Base-by-base conservation (phyloP, 2,888 invertebrate species). In the Drosophila hamatofila region DNA sequence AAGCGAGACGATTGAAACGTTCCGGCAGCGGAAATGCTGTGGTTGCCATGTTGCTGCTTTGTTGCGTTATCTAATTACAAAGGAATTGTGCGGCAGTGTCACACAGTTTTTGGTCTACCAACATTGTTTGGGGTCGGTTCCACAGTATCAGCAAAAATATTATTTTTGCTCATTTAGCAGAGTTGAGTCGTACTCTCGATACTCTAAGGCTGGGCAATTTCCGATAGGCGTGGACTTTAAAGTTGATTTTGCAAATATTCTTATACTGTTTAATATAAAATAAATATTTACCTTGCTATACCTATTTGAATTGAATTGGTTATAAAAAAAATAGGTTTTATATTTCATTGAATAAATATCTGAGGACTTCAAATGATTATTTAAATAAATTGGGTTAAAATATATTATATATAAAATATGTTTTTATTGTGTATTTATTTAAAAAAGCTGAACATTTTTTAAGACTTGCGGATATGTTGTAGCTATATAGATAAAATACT, bases 1-100 rank as follows among this genome's bases (percentile, higher is more conserved):
- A 62, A 63, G 39, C 54, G 37, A 55, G 49, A 58, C 49, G 39
- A 52, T 49, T 74, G 55, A 42, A 23, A 42, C 39, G 33, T 9
- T n/a, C 39, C 35, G 63, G 61, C 23, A 67, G 44, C 89, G 90
- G 89, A 81, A 75, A 69, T 78, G 81, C 87, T 83, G 81, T 44
- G 83, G 87, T 80, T 61, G 72, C 67, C 79, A 77, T 86, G 85
- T 85, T 90, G 88, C 65, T 83, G 81, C 82, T 75, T 70, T 90
- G 89, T 78, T 83, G 81, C 81, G 85, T 81, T 87, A 90, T 87
- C 90, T 90, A 87, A 87, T 87, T 87, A 87, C 90, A 89, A 87
- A 87, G 79, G 90, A 90, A 87, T 90, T 79, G 84, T 89, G 88
- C 72, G 74, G 87, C 75, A 77, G 58, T 69, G 84, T 77, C 74